Conservation (phyloP, 2,797 vertebrate species). For the Limosa lapponica region DNA sequence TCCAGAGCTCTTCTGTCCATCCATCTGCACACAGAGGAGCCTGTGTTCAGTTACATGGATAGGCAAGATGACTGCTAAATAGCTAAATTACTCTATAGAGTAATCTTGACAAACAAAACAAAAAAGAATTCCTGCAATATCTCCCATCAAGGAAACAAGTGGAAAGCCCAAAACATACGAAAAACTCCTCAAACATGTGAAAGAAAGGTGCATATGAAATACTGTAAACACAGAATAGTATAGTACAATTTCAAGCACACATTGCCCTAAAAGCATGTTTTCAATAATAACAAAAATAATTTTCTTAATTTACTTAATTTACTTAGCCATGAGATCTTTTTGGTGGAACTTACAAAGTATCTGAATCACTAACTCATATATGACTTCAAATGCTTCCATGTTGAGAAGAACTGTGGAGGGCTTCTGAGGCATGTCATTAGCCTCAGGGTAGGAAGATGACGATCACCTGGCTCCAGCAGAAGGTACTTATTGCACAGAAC, state of each 20-base stretch:
- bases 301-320: neutral
- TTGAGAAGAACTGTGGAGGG: neutral
- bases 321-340: neutral
- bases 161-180: neutral
- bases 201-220: neutral
- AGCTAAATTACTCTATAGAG: neutral
- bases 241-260: neutral
- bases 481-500: neutral
- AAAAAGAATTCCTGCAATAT: neutral
- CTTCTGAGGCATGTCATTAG: neutral
- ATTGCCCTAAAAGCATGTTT: neutral
- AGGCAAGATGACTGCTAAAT: neutral
- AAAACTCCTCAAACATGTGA: neutral
- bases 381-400: neutral
- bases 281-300: neutral
- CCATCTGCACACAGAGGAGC: neutral
- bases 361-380: neutral
- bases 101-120: neutral
- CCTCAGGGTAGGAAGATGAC: neutral
- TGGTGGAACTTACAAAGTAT: neutral
- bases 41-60: neutral
- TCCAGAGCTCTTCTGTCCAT: too few relatives aligned
- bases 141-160: neutral
- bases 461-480: neutral
- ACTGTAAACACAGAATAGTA: neutral